Evolutionary conservation across 2,113 vertebrate species (phyloP), one percentile per base, ranked within the genome.

Genomic region (Odobenus rosmarus): DNA sequence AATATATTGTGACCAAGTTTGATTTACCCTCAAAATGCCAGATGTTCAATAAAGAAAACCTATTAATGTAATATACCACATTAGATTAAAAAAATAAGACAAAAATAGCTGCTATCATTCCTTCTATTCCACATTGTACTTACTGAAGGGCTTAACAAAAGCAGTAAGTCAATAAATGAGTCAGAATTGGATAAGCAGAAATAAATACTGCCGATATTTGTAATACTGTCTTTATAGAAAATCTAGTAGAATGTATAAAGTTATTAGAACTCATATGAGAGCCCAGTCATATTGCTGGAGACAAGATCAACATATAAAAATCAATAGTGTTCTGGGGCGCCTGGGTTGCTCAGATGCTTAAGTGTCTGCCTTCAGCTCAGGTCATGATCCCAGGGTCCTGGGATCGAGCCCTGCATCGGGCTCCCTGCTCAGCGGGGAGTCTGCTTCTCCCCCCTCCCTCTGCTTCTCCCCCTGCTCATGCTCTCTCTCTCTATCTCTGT

Each of bases 61-160:
- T 80, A 14, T 79, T 55, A 84, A 80, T 36, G 26, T 72, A 87
- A 82, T 88, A 24, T 55, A 49, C 39, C 15, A 62, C 26, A 72
- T 16, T 67, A 90, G 62, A 69, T 93, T 72, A 31, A 90, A 72
- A 72, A 59, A 82, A 36, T 53, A 96, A 57, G 51, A 85, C 28
- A 71, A 74, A 90, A 57, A 83, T 82, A 83, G 53, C 11, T 42
- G 39, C 49, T 90, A 2, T 81, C 42, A 90, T 72, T 57, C 36
- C 42, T 84, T 12, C 72, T 72, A 72, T 53, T 62, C 21, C 53
- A 96, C 62, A 72, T 49, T 90, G 42, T 46, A 69, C 61, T 88
- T 46, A 84, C 51, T 92, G 49, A 87, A 81, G n/a, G 28, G n/a
- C 24, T 89, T 89, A 77, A 85, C 62, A 90, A 96, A 71, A 79